Evolutionary conservation across 1,140 invertebrate species (phyloP), one percentile per base, ranked within the genome.

Genomic region (Dufourea novaeangliae): DNA sequence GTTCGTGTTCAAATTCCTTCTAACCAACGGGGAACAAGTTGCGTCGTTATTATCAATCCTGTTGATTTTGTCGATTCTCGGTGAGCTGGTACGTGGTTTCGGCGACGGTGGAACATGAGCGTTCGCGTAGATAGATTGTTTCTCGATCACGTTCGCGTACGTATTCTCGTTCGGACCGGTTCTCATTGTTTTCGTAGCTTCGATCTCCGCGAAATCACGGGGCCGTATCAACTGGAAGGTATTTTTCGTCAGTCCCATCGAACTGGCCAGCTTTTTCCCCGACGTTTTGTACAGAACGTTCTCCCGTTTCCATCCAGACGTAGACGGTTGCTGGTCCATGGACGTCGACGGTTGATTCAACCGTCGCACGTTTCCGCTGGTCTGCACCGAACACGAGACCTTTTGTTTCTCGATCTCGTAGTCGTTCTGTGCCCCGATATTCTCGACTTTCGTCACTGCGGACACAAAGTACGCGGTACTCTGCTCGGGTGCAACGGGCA

Each of bases 361-460:
- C 85, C 87, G 91, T 2, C 91, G 84, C n/a, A 94, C 70, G 61
- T 93, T 91, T 34, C 91, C 91, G 79, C 89, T 93, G 6, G 93
- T 94, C 78, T 94, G 93, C 12, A 86, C 93, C 1, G 91, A 92
- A 0, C 92, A 93, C 4, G 93, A 94, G 0, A 94, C 93, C 84
- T 94, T 94, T 69, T 90, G 88, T 41, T 84, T 87, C 34, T 90
- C 86, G 22, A 59, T 32, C 27, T 86, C 83, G 76, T 86, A 86
- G 52, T 86, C 76, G 25, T 64, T 82, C 2, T 57, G 69, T 22
- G 70, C 17, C 12, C 63, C 68, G 11, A 56, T 46, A 25, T 72
- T 67, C 46, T 46, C 59, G 17, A 57, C 79, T 17, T 70, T 81
- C 12, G 73, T 72, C 25, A 78, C 70, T n/a, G 77, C 68, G 5